Conservation (phyloP, 2,888 invertebrate genomes). For the Liposcelis brunnea region DNA sequence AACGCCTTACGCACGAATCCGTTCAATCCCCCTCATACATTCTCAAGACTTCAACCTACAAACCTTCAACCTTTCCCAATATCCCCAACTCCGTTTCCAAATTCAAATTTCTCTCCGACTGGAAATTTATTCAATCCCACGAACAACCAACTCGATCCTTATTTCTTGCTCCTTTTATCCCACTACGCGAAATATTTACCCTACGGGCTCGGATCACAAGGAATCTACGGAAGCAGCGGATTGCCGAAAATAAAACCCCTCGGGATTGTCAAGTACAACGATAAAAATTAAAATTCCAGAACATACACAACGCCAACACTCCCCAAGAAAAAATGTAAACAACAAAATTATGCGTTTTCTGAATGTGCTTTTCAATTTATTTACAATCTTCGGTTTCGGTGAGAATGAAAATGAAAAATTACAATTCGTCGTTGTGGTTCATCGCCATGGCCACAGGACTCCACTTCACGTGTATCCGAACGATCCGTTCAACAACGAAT, state of each 20-base stretch:
- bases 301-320: no score
- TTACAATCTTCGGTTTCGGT: no score
- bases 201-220: slow-evolving; percentile 4
- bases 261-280: slow-evolving; percentile 17
- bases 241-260: background rate
- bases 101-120: background rate
- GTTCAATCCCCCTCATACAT: no score
- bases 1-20: no score
- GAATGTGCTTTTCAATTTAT: no score
- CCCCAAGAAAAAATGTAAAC: no score
- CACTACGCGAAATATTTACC: slow-evolving; percentile 3
- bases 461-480: slow-evolving; percentile 63
- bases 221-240: slow-evolving; percentile 6
- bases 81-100: no score
- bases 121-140: background rate
- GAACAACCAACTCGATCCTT: background rate
- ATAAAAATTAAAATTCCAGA: no score
- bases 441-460: slow-evolving; percentile 79
- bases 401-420: no score
- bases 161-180: background rate
- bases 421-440: slow-evolving; percentile 31
- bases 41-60: no score
- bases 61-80: no score
- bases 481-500: slow-evolving; percentile 58
- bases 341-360: no score